Evolutionary conservation across 2,888 invertebrate genomes (phyloP).

Genomic region (Macrophya annulata): DNA sequence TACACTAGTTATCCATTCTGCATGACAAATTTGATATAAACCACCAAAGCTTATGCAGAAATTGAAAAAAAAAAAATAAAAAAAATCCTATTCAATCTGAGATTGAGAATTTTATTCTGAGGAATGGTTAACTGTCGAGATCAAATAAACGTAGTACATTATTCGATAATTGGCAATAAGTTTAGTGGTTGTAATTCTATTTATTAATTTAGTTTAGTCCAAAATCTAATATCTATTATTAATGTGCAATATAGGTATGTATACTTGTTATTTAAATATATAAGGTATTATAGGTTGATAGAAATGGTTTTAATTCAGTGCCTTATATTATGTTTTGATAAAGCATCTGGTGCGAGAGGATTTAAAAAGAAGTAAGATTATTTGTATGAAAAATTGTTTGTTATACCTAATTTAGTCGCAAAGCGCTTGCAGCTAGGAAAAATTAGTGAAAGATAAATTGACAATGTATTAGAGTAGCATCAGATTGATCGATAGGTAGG

Average conservation of each 20-base stretch:
- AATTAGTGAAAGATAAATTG: constrained; percentile 62
- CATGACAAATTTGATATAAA: constrained; percentile 65
- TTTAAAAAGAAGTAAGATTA: constrained; percentile 62
- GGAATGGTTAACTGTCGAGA: neutral
- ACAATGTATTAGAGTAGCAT: constrained; percentile 65
- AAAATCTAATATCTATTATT: constrained; percentile 60
- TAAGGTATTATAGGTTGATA: constrained; percentile 57
- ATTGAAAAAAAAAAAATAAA: constrained; percentile 21
- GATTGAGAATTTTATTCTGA: neutral
- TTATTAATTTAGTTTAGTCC: neutral
- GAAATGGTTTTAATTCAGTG: constrained; percentile 64
- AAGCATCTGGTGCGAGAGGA: constrained; percentile 65
- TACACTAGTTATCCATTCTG: constrained; percentile 68
- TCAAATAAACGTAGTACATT: constrained; percentile 10
- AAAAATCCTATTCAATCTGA: neutral
- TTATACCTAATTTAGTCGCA: constrained; percentile 57
- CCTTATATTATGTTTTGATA: constrained; percentile 64
- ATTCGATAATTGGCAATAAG: constrained; percentile 61
- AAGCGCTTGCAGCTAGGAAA: constrained; percentile 74
- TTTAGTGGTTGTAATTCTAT: constrained; percentile 66
- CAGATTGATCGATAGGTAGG: constrained; percentile 63
- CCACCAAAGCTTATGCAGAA: constrained; percentile 69
- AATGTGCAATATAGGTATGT: constrained; percentile 62
- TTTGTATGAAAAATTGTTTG: constrained; percentile 19
- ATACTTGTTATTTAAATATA: constrained; percentile 54